These are phyloP conservation scores for Alviniconcha strummeri DNA, from an alignment of 2,888 invertebrate species.

Conservation along the genomic window DNA sequence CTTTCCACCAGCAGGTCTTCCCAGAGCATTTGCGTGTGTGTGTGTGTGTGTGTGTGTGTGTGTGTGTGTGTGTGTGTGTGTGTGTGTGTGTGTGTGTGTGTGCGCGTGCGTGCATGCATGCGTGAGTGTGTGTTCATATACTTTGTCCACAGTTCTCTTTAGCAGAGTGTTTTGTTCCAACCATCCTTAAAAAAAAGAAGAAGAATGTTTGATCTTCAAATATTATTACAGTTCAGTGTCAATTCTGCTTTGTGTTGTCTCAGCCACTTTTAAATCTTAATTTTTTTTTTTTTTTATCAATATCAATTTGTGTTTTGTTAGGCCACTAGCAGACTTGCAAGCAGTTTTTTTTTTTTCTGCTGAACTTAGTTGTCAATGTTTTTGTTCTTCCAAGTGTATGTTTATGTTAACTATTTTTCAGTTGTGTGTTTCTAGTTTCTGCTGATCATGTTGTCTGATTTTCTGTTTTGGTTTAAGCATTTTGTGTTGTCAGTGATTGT, in stretches of 20 bases:
- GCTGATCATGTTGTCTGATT: background rate
- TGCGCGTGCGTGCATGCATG: background rate
- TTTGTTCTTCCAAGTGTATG: background rate
- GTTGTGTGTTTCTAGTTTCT: background rate
- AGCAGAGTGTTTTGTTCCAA: too few species aligned
- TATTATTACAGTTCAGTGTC: background rate
- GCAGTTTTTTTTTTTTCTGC: background rate
- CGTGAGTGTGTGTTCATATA: too few species aligned
- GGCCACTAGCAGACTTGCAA: background rate
- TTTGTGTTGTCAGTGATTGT: too few species aligned
- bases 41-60: background rate
- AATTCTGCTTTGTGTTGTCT: too few species aligned
- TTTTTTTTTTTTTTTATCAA: background rate
- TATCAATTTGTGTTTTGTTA: background rate
- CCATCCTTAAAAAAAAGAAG: too few species aligned
- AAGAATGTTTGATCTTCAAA: background rate
- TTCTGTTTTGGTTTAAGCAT: background rate
- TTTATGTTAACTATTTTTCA: background rate
- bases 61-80: conserved; percentile 22
- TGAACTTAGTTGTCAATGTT: background rate
- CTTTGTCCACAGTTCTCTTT: too few species aligned
- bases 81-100: conserved; percentile 2
- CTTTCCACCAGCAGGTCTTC: too few species aligned
- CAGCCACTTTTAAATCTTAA: background rate
- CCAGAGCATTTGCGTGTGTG: too few species aligned